Conservation (phyloP, 2,797 vertebrate species). For the Cuculus canorus region DNA sequence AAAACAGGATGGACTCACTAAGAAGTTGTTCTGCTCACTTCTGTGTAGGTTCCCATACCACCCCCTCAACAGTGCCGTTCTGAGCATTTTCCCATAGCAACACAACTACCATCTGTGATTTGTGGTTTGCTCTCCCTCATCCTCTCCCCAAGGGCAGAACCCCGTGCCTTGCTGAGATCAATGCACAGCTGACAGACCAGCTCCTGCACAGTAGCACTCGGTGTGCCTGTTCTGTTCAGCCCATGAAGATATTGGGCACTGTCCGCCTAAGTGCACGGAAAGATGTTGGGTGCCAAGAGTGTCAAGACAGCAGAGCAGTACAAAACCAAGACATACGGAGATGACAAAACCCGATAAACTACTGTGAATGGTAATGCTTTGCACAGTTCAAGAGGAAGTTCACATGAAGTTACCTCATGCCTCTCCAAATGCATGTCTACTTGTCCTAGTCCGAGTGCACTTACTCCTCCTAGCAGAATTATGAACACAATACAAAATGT, state of each 20-base stretch:
- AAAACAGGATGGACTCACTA: neutral
- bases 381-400: neutral
- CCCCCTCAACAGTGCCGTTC: neutral
- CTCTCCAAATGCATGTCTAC: accelerated
- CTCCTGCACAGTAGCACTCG: neutral
- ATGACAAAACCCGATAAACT: neutral
- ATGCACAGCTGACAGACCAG: accelerated
- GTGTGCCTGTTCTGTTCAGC: too few species aligned
- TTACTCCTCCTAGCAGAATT: neutral
- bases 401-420: neutral
- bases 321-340: neutral
- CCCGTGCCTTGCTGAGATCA: accelerated
- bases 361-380: accelerated
- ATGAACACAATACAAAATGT: conserved; percentile 34
- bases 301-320: neutral
- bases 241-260: neutral
- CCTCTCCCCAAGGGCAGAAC: neutral
- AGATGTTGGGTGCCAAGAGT: neutral
- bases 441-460: too few species aligned
- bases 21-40: conserved; percentile 5
- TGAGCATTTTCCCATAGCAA: neutral
- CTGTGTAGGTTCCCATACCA: conserved; percentile 15
- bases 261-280: accelerated
- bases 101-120: neutral
- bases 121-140: neutral